Percentiles rank a stretch among this genome's conserved stretches.
phyloP scores from a whole-genome alignment of 2,797 vertebrate genomes.

The Euthynnus affinis region DNA sequence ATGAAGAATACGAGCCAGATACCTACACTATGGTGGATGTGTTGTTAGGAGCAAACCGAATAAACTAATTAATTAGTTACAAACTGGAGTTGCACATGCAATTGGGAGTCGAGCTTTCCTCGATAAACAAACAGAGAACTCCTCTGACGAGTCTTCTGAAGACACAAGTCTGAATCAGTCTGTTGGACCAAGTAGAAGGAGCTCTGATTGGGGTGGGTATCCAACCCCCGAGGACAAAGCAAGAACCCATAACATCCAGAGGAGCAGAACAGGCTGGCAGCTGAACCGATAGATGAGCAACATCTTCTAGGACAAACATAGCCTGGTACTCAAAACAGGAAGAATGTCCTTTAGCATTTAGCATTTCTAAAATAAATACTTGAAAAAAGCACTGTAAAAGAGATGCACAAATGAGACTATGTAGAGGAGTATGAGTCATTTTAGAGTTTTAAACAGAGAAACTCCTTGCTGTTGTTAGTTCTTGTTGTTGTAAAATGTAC shows the following conservation, averaged over 20 bases:
- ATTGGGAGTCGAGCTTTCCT: slow-evolving; percentile 20
- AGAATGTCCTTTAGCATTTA: background rate
- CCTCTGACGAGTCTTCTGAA: slow-evolving; percentile 26
- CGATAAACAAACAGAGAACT: slow-evolving; percentile 25
- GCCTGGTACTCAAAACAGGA: background rate
- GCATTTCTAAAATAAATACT: background rate
- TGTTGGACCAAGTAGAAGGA: background rate
- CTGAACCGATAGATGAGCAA: background rate
- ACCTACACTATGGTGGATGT: background rate
- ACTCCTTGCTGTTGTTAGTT: background rate
- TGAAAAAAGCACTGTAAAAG: background rate
- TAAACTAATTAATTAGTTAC: background rate
- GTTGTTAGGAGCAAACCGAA: background rate
- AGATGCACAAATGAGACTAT: background rate
- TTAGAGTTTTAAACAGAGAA: background rate
- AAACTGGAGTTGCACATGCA: slow-evolving; percentile 22
- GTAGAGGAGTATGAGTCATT: background rate
- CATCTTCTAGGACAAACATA: slow-evolving; percentile 5
- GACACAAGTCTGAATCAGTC: slow-evolving; percentile 6
- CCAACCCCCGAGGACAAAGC: slow-evolving; percentile 1
- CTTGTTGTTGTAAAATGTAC: background rate
- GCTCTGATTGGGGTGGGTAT: slow-evolving; percentile 19
- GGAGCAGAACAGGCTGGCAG: background rate
- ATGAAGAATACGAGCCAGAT: background rate
- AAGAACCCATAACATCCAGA: slow-evolving; percentile 1